Evolutionary conservation across 2,888 invertebrate species (phyloP).

Genomic region (Epinotia nisella): DNA sequence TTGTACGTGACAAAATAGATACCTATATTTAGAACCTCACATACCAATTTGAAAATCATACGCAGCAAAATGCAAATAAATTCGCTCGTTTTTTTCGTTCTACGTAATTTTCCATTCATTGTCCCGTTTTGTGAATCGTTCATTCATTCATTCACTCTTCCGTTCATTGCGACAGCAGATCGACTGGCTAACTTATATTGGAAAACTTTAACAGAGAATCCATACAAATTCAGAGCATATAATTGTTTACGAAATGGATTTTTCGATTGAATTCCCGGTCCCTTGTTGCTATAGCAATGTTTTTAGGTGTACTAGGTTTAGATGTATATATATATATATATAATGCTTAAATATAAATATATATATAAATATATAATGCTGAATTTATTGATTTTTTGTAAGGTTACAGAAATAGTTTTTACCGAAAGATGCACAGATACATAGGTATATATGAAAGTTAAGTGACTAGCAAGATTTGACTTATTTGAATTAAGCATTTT

Average conservation of each 20-base stretch:
- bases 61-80: slow-evolving; percentile 12
- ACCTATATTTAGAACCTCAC: no score
- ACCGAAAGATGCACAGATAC: no score
- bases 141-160: slow-evolving; percentile 36
- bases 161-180: slow-evolving; percentile 33
- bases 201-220: slow-evolving; percentile 45
- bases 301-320: neutral
- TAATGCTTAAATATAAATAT: no score
- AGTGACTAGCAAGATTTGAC: no score
- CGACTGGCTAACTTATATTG: slow-evolving; percentile 47
- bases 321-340: no score
- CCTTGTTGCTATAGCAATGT: slow-evolving; percentile 1
- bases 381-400: no score
- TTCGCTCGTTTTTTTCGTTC: slow-evolving; percentile 10
- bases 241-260: slow-evolving; percentile 41
- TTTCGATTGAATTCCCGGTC: slow-evolving; percentile 6
- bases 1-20: no score
- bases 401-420: no score
- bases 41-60: slow-evolving; percentile 5
- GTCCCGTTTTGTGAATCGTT: slow-evolving; percentile 32
- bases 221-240: slow-evolving; percentile 44
- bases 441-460: no score
- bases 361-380: no score
- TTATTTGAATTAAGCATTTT: no score
- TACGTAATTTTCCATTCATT: slow-evolving; percentile 37